Evolutionary conservation across 2,888 invertebrate genomes (phyloP).

Genomic region (Pachliopta kotzebuea): DNA sequence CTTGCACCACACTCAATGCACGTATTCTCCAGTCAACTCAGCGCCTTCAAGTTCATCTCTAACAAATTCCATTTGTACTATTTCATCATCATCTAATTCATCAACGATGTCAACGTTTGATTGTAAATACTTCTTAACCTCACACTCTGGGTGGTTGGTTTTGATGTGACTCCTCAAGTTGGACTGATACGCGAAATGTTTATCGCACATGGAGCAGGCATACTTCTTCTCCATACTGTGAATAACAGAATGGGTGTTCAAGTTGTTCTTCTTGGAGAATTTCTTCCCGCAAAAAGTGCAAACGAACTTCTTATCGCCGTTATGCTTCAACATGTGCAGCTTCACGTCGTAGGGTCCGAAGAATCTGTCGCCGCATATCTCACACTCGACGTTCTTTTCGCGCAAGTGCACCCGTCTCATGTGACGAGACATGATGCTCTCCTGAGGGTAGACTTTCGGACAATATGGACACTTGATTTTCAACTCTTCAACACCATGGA

Average conservation of each 20-base stretch:
- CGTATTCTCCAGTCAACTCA: conserved; percentile 36
- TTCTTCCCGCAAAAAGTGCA: conserved; percentile 82
- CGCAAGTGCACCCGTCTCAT: conserved; percentile 80
- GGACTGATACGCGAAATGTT: conserved; percentile 70
- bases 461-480: conserved; percentile 72
- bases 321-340: conserved; percentile 76
- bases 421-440: conserved; percentile 81
- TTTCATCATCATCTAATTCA: conserved; percentile 46
- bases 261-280: conserved; percentile 80
- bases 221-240: conserved; percentile 78
- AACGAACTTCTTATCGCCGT: conserved; percentile 76
- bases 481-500: conserved; percentile 67
- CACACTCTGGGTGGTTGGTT: conserved; percentile 47
- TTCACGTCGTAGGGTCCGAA: conserved; percentile 70
- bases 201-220: conserved; percentile 75
- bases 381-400: conserved; percentile 71
- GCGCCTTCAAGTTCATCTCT: conserved; percentile 49
- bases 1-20: conserved; percentile 13
- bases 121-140: conserved; percentile 28
- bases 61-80: conserved; percentile 56
- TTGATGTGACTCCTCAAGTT: conserved; percentile 58
- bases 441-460: conserved; percentile 71
- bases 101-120: conserved; percentile 35
- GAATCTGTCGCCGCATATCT: conserved; percentile 69
- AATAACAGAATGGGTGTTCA: conserved; percentile 80